Conservation (phyloP, 2,888 invertebrate species). For the Epiblema foenella region DNA sequence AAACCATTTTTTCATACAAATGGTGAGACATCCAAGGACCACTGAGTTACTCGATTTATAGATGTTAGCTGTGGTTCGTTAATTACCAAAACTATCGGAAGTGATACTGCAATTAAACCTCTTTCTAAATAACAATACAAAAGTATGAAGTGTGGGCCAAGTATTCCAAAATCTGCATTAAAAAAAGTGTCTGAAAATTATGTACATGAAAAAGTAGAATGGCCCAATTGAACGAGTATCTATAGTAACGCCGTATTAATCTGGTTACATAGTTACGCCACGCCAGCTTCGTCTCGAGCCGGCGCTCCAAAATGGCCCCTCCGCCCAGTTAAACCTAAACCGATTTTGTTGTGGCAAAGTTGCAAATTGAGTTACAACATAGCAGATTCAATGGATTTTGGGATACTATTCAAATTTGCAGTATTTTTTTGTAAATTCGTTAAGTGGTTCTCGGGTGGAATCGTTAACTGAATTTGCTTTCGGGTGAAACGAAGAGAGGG, state of each 20-base stretch:
- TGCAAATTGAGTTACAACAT: conserved; percentile 18
- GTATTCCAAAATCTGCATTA: too few relatives aligned
- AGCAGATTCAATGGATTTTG: conserved; percentile 17
- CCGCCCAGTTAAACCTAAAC: conserved; percentile 22
- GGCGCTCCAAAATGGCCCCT: conserved; percentile 9
- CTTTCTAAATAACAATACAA: too few relatives aligned
- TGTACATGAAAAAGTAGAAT: too few relatives aligned
- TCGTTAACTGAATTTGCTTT: not conserved
- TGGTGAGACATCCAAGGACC: too few relatives aligned
- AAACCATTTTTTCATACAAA: too few relatives aligned
- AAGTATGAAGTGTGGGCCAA: too few relatives aligned
- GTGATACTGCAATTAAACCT: too few relatives aligned
- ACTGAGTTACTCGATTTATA: too few relatives aligned
- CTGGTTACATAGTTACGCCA: conserved; percentile 15
- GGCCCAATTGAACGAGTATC: conserved; percentile 3
- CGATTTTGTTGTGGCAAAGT: conserved; percentile 22
- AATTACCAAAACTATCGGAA: too few relatives aligned
- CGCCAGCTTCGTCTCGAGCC: not conserved
- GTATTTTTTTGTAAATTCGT: conserved; percentile 6
- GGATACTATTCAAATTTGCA: conserved; percentile 5
- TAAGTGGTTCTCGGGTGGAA: not conserved
- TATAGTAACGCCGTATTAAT: conserved; percentile 10
- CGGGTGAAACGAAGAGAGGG: not conserved
- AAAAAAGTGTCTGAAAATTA: too few relatives aligned
- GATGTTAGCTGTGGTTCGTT: too few relatives aligned